Base-by-base conservation (phyloP, 1,140 invertebrate species). In the Temnothorax longispinosus region DNA sequence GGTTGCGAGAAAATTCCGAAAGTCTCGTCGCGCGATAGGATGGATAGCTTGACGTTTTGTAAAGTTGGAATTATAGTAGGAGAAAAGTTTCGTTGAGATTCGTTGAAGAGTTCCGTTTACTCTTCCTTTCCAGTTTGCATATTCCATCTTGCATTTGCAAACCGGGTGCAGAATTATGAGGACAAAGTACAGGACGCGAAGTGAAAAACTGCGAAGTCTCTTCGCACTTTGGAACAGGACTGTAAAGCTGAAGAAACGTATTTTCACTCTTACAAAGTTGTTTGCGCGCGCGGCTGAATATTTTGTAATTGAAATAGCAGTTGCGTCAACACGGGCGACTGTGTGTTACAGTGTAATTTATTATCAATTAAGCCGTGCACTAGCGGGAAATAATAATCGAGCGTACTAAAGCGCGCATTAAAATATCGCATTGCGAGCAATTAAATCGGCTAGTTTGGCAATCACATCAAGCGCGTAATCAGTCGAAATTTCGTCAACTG, bases 71-170 rank as follows among this genome's bases (percentile, higher is more conserved):
- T 84, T 82, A 75, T 54, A 84, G 67, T 47, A 60, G 69, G 41
- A 50, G 69, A 74, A 74, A 74, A 84, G 80, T 82, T 82, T 72
- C 78, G 78, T 60, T 6, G 69, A 60, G 80, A 82, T 82, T 82
- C 69, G 67, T 60, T 62, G 80, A 84, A 38, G 80, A 84, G 80
- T 84, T 84, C 54, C 80, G 80, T 84, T 84, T 84, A 75, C 80
- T 75, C 69, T 84, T 74, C 41, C 69, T 38, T 84, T 58, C 38
- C 80, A 75, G 69, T 75, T 84, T 84, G 80, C 80, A 62, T 69
- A 60, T 84, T 62, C 80, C 54, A 50, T 84, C 69, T 84, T 84
- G 41, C 69, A 84, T 74, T 84, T 84, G 80, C 80, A 84, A 75
- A 75, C 52, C 52, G 38, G 41, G 54, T 0, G 13, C 69, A 13